These are phyloP conservation scores for Leuciscus idus DNA, from an alignment of 2,113 vertebrate species.

Conservation along the genomic window DNA sequence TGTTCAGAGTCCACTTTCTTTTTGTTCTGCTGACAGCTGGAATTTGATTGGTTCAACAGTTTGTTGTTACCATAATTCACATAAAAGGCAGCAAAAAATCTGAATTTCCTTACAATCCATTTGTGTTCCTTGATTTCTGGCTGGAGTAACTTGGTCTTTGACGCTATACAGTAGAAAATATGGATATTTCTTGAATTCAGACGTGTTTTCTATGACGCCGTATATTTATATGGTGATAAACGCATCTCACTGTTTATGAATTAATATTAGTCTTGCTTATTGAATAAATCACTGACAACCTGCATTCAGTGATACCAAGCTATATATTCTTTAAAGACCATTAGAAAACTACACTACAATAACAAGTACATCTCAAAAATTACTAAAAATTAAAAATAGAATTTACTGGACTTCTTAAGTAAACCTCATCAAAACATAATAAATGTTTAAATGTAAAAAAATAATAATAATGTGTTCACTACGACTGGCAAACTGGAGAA, in stretches of 20 bases:
- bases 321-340: background rate
- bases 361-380: background rate
- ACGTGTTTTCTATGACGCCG: background rate
- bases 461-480: background rate
- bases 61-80: conserved; percentile 4
- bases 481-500: background rate
- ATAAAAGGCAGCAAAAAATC: background rate
- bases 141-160: background rate
- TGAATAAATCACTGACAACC: background rate
- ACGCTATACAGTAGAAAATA: background rate
- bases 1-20: conserved; percentile 45
- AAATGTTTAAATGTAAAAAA: background rate
- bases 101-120: conserved; percentile 13
- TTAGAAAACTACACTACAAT: background rate
- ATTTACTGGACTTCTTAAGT: background rate
- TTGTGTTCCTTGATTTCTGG: background rate
- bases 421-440: conserved; percentile 12
- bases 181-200: background rate
- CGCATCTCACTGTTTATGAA: background rate
- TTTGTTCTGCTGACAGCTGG: conserved; percentile 11
- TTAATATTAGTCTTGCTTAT: background rate
- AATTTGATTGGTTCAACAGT: conserved; percentile 28
- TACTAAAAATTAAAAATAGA: background rate
- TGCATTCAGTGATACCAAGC: background rate
- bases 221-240: background rate